Evolutionary conservation across 2,797 vertebrate species (phyloP).

Genomic region (Rhabdophis nuchalis): DNA sequence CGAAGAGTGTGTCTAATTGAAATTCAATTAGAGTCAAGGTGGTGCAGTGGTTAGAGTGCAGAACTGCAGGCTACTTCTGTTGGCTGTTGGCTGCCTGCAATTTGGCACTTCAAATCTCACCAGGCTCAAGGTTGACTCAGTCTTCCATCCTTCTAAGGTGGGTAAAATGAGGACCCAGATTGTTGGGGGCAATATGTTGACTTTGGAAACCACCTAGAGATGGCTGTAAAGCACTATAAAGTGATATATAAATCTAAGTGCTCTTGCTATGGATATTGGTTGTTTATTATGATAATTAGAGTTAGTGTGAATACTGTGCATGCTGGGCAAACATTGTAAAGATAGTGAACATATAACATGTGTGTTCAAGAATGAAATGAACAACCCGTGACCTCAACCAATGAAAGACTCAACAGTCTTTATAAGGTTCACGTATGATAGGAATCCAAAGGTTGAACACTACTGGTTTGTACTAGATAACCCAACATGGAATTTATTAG

Average conservation of each 20-base stretch:
- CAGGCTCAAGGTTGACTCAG: no score
- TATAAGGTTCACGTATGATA: not conserved
- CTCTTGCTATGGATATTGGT: not conserved
- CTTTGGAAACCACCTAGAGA: no score
- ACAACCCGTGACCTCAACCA: not conserved
- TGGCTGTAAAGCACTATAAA: no score
- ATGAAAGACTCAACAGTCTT: not conserved
- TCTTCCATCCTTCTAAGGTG: no score
- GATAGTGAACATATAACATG: not conserved
- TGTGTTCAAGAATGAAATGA: not conserved
- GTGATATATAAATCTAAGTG: no score
- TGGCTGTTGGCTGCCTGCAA: no score
- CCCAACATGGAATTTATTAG: not conserved
- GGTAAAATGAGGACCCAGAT: no score
- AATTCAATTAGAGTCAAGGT: not conserved
- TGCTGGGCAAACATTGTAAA: not conserved
- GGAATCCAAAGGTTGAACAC: not conserved
- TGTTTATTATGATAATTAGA: not conserved
- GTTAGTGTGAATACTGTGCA: not conserved
- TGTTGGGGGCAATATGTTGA: no score
- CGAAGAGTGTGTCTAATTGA: not conserved
- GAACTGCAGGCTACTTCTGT: no score
- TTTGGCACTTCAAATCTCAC: no score
- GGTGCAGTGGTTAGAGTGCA: no score
- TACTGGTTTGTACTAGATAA: not conserved